Base-by-base conservation (phyloP, 2,888 invertebrate species). In the Drosophila borborema region DNA sequence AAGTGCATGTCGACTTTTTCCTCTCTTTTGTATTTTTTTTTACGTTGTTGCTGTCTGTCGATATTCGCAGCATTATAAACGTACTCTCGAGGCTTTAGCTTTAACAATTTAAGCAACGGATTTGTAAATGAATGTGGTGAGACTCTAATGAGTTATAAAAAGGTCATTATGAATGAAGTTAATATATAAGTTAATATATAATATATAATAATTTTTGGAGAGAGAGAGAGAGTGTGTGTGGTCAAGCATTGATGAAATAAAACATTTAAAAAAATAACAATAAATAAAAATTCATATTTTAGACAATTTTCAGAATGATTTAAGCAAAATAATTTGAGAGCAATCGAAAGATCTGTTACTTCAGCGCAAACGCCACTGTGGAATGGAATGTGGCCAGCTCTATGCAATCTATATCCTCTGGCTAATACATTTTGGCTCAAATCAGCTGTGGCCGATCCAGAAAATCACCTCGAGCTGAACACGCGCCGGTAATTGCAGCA, bases 401-500 rank as follows among this genome's bases (percentile, higher is more conserved):
- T 40, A 16, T 41, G 43, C 40, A 49, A 36, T 16, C 14, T 41
- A 34, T 70, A n/a, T 56, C 54, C 43, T 34, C 36, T 31, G 71
- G 63, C 63, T 23, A 45, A n/a, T 23, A 31, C 8, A 41, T 70
- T 63, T 66, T 58, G 43, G 65, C 62, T 67, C 6, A 65, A 77
- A 77, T 80, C 77, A 72, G 64, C 56, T 56, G 51, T 54, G 18
- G 62, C 58, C 45, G 65, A 74, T 79, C 63, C 51, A 7, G 28
- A 59, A 63, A 67, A 71, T 74, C 71, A 53, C 84, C 89, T 62
- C 58, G 69, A 85, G 86, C 82, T 67, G 64, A 89, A 89, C 86
- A 86, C 89, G 89, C 89, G 89, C 88, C 85, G 66, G 86, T 86
- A 86, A 86, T 86, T 86, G 89, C 85, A 54, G 81, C 89, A 86